These are phyloP conservation scores for Arrhopalites spinosus DNA, from an alignment of 2,888 invertebrate genomes.

Conservation along the genomic window DNA sequence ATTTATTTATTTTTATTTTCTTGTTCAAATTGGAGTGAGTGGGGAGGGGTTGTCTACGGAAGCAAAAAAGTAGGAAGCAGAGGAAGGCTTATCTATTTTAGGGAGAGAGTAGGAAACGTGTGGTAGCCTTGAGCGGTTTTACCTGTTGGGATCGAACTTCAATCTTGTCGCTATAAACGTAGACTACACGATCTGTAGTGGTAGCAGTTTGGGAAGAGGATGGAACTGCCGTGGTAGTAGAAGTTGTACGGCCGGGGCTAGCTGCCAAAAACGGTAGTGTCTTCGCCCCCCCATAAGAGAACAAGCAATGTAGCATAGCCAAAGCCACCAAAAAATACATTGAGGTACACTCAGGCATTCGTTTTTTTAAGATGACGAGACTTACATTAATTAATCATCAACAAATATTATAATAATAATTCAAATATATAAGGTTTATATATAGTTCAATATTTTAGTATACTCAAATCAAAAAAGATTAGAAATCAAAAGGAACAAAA, in stretches of 20 bases:
- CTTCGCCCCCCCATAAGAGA: slow-evolving; percentile 53
- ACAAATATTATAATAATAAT: slow-evolving; percentile 4
- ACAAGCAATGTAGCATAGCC: slow-evolving; percentile 41
- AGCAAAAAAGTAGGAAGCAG: background rate
- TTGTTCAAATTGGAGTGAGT: background rate
- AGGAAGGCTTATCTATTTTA: slow-evolving; percentile 5
- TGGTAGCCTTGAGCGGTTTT: slow-evolving; percentile 55
- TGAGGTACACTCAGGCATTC: slow-evolving; percentile 42
- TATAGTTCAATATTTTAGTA: background rate
- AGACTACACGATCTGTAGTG: slow-evolving; percentile 62
- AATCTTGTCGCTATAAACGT: slow-evolving; percentile 64
- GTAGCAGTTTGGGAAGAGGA: slow-evolving; percentile 51
- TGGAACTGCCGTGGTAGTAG: slow-evolving; percentile 47
- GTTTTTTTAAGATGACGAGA: slow-evolving; percentile 28
- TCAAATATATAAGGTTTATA: slow-evolving; percentile 8
- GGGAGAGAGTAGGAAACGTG: slow-evolving; percentile 36
- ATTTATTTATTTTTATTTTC: background rate
- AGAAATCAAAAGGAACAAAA: background rate
- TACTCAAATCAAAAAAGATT: background rate
- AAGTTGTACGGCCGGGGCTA: slow-evolving; percentile 54
- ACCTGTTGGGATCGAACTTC: slow-evolving; percentile 63
- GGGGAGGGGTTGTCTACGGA: background rate
- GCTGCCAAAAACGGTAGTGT: slow-evolving; percentile 57
- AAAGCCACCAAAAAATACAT: slow-evolving; percentile 46
- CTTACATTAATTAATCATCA: slow-evolving; percentile 24